Evolutionary conservation across 2,888 invertebrate species (phyloP).

Genomic region (Trichogramma evanescens): DNA sequence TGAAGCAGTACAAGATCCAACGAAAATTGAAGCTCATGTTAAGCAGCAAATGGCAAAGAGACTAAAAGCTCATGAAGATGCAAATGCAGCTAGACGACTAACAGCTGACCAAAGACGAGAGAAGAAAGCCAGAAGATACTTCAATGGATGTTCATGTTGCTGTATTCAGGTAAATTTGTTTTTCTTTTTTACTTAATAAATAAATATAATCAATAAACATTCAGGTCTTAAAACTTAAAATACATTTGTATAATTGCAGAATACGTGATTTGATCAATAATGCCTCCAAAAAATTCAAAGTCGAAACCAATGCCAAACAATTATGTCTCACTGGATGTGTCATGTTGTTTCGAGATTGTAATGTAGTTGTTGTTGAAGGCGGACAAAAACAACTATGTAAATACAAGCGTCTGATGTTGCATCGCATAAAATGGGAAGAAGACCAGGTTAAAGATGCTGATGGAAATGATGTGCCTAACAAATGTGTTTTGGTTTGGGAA

Average conservation of each 20-base stretch:
- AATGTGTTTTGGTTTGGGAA: constrained; percentile 92
- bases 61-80: constrained; percentile 88
- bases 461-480: constrained; percentile 74
- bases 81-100: constrained; percentile 87
- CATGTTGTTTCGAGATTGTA: constrained; percentile 89
- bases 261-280: constrained; percentile 79
- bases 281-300: constrained; percentile 92
- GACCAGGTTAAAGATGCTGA: constrained; percentile 77
- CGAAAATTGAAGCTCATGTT: constrained; percentile 97
- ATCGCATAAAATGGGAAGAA: constrained; percentile 95
- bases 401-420: constrained; percentile 87
- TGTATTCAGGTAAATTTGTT: constrained; percentile 66
- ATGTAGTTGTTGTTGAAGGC: constrained; percentile 95
- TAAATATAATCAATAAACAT: neutral
- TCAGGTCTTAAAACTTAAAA: neutral
- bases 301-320: constrained; percentile 95
- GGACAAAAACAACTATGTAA: constrained; percentile 95
- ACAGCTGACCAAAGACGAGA: constrained; percentile 90
- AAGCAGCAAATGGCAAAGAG: constrained; percentile 96
- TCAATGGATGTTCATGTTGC: constrained; percentile 81
- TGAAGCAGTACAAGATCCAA: constrained; percentile 97
- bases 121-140: constrained; percentile 85
- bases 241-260: constrained; percentile 48
- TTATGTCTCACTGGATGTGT: constrained; percentile 93
- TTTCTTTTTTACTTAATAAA: neutral